phyloP scores from a whole-genome alignment of 2,797 vertebrate genomes.

The Podarcis lilfordi region DNA sequence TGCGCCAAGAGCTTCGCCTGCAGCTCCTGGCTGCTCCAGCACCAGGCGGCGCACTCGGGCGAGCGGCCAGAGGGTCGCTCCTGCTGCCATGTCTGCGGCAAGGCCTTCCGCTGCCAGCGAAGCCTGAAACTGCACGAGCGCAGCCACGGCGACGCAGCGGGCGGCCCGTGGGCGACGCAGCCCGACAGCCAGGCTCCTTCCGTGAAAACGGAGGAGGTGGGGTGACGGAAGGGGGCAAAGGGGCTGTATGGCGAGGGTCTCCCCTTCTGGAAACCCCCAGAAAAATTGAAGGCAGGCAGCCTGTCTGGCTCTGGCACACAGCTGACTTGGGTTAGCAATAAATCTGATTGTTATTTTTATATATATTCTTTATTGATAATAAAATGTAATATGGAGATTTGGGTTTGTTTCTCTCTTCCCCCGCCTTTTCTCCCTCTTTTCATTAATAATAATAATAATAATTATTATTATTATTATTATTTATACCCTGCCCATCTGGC shows the following conservation, averaged over 20 bases:
- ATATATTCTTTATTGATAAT: too few species aligned
- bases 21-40: conserved; percentile 84
- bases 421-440: not conserved
- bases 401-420: too few species aligned
- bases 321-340: too few species aligned
- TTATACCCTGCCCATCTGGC: too few species aligned
- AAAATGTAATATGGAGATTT: too few species aligned
- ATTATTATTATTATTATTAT: too few species aligned
- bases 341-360: too few species aligned
- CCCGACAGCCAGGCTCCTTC: not conserved
- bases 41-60: conserved; percentile 82
- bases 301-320: too few species aligned
- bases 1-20: conserved; percentile 84
- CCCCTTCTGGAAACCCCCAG: too few species aligned
- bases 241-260: not conserved
- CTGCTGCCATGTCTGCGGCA: conserved; percentile 72
- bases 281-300: too few species aligned
- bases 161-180: fast-evolving
- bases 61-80: conserved; percentile 75
- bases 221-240: not conserved
- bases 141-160: not conserved
- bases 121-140: not conserved
- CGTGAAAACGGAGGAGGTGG: not conserved
- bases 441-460: too few species aligned
- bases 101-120: not conserved